Conservation (phyloP, 2,888 invertebrate species). For the Pemphredon lugubris region DNA sequence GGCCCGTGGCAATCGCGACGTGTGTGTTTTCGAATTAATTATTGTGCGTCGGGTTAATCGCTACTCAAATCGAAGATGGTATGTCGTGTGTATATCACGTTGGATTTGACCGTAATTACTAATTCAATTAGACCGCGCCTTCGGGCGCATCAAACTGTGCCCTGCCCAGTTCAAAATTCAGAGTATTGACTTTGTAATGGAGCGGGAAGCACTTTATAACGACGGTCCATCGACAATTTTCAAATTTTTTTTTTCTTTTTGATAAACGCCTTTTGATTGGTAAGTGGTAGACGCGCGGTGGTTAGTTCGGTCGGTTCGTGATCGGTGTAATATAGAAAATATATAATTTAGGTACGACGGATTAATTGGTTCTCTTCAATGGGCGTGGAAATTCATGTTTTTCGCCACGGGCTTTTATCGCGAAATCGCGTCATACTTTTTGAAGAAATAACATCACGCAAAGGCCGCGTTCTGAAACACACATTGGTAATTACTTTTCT, state of each 20-base stretch:
- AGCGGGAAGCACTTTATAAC: not conserved
- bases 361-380: slow-evolving; percentile 50
- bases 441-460: no score
- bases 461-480: no score
- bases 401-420: slow-evolving; percentile 27
- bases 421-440: no score
- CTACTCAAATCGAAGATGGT: no score
- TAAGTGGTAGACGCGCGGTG: not conserved
- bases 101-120: not conserved
- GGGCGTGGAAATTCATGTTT: slow-evolving; percentile 33
- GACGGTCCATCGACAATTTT: not conserved
- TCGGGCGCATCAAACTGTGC: not conserved
- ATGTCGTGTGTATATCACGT: no score
- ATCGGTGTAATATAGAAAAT: no score
- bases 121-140: not conserved
- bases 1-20: no score
- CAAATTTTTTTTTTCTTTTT: not conserved
- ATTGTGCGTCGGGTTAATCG: no score
- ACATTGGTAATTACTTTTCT: no score
- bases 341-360: slow-evolving; percentile 41
- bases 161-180: not conserved
- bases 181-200: not conserved
- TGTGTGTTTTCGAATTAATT: no score
- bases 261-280: not conserved
- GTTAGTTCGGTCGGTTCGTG: slow-evolving; percentile 3